These are phyloP conservation scores for Gerosis bhagava DNA, from an alignment of 2,888 invertebrate genomes.

Conservation along the genomic window DNA sequence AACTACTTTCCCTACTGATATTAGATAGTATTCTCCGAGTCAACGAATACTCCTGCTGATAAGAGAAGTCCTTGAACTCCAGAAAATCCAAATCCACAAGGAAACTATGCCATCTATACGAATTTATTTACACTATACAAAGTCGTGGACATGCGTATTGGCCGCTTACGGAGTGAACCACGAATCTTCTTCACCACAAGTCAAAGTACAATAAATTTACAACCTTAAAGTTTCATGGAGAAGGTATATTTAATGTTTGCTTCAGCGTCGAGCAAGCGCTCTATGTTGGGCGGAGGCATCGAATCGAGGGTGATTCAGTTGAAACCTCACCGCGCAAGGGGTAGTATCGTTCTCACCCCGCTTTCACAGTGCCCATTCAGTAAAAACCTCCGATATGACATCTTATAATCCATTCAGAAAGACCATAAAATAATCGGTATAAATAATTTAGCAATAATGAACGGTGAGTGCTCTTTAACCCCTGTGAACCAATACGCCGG, in stretches of 20 bases:
- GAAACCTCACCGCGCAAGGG: constrained; percentile 70
- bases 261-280: constrained; percentile 69
- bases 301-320: constrained; percentile 78
- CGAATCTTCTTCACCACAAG: constrained; percentile 71
- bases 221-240: constrained; percentile 38
- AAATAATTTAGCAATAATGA: constrained; percentile 30
- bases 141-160: constrained; percentile 81
- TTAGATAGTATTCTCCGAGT: no score
- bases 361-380: constrained; percentile 63
- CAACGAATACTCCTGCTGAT: constrained; percentile 71
- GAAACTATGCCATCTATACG: constrained; percentile 74
- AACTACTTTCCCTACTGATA: no score
- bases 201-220: constrained; percentile 41
- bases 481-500: constrained; percentile 46
- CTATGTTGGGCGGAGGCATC: constrained; percentile 79
- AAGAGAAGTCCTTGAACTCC: constrained; percentile 77
- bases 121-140: constrained; percentile 66
- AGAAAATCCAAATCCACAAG: constrained; percentile 75
- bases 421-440: constrained; percentile 34
- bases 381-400: constrained; percentile 70
- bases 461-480: constrained; percentile 17
- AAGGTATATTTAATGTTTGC: constrained; percentile 44
- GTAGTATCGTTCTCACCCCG: constrained; percentile 63
- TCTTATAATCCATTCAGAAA: constrained; percentile 52
- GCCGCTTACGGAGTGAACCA: constrained; percentile 72